Conservation (phyloP, 1,140 invertebrate genomes). For the Phocides pigmalion region DNA sequence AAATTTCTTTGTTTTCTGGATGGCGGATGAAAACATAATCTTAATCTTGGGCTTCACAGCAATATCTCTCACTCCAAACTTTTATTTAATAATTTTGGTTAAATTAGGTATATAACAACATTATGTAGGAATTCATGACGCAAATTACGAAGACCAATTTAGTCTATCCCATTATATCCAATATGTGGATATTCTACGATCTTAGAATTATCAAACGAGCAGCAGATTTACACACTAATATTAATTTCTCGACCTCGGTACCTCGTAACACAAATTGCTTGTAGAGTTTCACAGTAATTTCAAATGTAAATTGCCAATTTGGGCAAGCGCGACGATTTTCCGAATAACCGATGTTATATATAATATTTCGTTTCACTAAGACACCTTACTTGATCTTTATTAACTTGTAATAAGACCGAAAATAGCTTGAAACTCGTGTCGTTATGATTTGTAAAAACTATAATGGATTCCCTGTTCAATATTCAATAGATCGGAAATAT, state of each 20-base stretch:
- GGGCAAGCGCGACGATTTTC: conserved; percentile 60
- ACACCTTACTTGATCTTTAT: not conserved
- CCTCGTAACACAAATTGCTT: conserved; percentile 44
- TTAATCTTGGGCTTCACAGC: too few relatives aligned
- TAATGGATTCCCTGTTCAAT: not conserved
- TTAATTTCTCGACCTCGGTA: conserved; percentile 28
- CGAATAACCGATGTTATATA: conserved; percentile 59
- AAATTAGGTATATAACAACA: too few relatives aligned
- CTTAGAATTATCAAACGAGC: not conserved
- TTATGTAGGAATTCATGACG: too few relatives aligned
- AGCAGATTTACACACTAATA: conserved; percentile 17
- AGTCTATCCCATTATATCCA: too few relatives aligned
- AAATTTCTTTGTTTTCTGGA: too few relatives aligned
- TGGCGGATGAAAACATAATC: too few relatives aligned
- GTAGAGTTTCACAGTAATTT: conserved; percentile 53
- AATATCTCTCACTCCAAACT: too few relatives aligned
- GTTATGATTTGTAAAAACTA: not conserved
- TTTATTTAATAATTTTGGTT: too few relatives aligned
- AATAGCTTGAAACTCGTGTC: not conserved
- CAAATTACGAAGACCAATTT: too few relatives aligned
- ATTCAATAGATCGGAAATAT: conserved; percentile 17
- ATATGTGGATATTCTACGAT: not conserved
- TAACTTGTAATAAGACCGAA: not conserved
- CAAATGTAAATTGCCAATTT: conserved; percentile 74
- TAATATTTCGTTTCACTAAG: conserved; percentile 46